These are phyloP conservation scores for Deilephila porcellus DNA, from an alignment of 2,888 invertebrate species.

Conservation along the genomic window DNA sequence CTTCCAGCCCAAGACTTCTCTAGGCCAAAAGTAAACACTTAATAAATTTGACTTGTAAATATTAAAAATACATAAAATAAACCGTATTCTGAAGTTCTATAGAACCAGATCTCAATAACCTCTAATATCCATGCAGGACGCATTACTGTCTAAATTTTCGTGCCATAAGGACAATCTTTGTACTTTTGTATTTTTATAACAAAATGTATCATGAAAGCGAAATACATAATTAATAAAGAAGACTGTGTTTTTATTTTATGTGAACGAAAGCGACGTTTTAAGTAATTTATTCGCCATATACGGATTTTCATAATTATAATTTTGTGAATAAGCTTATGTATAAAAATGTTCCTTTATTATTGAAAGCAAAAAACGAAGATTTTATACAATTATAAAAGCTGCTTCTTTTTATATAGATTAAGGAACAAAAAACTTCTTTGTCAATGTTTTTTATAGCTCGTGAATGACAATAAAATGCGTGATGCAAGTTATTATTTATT, in stretches of 20 bases:
- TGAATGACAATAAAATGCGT: conserved; percentile 11
- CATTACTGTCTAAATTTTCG: conserved; percentile 63
- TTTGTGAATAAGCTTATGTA: too few species aligned
- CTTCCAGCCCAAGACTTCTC: conserved; percentile 83
- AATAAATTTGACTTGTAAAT: conserved; percentile 39
- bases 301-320: too few species aligned
- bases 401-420: background rate
- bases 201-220: conserved; percentile 39
- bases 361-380: too few species aligned
- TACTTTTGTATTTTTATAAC: conserved; percentile 65
- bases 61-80: conserved; percentile 42
- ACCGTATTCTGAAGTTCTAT: conserved; percentile 27
- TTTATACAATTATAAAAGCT: too few species aligned
- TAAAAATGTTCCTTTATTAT: too few species aligned
- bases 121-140: conserved; percentile 40
- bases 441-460: conserved; percentile 2
- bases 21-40: conserved; percentile 68
- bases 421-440: background rate
- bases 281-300: too few species aligned
- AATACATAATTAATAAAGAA: conserved; percentile 36
- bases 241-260: background rate
- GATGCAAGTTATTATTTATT: background rate
- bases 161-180: conserved; percentile 73
- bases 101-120: conserved; percentile 39
- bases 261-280: background rate